Percentiles rank a stretch among this genome's conserved stretches.
phyloP scores from a whole-genome alignment of 2,888 invertebrate genomes.

The Blomia tropicalis region DNA sequence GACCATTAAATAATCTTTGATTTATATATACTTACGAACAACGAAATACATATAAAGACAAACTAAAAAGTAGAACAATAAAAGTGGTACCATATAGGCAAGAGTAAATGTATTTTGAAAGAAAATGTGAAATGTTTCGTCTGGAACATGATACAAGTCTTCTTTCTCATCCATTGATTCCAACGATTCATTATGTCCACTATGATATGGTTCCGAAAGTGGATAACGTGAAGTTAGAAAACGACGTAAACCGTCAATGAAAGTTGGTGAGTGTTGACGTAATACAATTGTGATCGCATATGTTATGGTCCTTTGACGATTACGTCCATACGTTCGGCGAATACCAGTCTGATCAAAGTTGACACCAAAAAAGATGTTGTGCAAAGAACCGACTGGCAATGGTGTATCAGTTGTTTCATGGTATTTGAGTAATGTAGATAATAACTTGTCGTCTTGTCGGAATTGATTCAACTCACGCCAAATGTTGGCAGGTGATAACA shows the following conservation, averaged over 20 bases:
- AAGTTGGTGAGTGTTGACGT: conserved; percentile 8
- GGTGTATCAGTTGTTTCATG: conserved; percentile 42
- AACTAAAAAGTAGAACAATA: conserved; percentile 63
- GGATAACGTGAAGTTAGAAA: conserved; percentile 17
- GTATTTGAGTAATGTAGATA: conserved; percentile 63
- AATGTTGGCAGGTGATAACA: conserved; percentile 79
- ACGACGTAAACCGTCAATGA: conserved; percentile 22
- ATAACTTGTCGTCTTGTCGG: conserved; percentile 57
- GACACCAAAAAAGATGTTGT: conserved; percentile 79
- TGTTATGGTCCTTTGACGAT: conserved; percentile 66
- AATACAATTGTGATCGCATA: conserved; percentile 77
- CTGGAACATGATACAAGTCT: background rate
- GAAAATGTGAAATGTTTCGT: conserved; percentile 47
- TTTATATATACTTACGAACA: conserved; percentile 46
- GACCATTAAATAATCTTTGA: background rate
- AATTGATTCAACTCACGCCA: conserved; percentile 60
- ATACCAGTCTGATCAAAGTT: conserved; percentile 75
- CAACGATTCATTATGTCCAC: background rate
- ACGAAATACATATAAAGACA: conserved; percentile 89
- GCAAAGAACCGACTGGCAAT: conserved; percentile 24
- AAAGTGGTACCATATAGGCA: conserved; percentile 64
- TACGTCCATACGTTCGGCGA: conserved; percentile 66
- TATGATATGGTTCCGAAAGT: background rate
- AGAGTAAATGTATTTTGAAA: conserved; percentile 77
- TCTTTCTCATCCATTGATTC: background rate